Evolutionary conservation across 2,113 vertebrate genomes (phyloP).

Genomic region (Syrmaticus mikado): DNA sequence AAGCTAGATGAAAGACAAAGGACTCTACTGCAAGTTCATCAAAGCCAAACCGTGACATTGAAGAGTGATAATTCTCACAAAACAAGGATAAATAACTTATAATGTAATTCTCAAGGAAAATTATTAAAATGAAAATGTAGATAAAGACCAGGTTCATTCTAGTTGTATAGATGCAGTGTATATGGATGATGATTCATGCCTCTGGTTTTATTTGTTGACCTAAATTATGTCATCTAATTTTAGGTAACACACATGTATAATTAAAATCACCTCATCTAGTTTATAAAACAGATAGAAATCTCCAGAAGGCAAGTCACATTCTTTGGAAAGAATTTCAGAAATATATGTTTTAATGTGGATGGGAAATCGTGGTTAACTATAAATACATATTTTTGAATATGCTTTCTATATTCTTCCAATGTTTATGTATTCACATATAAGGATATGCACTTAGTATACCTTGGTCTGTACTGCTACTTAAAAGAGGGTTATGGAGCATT

Average conservation of each 20-base stretch:
- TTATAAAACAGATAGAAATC: not conserved
- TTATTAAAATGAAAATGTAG: not conserved
- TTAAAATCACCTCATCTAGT: not conserved
- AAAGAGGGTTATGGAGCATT: not conserved
- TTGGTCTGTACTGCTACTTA: not conserved
- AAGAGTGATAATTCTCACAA: not conserved
- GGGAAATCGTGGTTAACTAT: not conserved
- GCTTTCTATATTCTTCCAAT: not conserved
- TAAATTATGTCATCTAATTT: not conserved
- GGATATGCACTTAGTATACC: not conserved
- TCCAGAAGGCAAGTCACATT: not conserved
- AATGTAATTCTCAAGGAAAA: not conserved
- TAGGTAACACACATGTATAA: not conserved
- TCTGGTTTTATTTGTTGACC: not conserved
- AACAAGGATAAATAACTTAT: not conserved
- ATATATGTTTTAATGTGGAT: fast-evolving
- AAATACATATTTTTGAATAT: not conserved
- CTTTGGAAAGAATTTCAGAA: not conserved
- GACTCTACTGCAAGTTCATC: not conserved
- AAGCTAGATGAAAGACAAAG: not conserved
- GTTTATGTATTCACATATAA: not conserved
- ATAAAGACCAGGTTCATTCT: not conserved
- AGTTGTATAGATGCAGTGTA: not conserved
- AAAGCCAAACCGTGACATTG: not conserved
- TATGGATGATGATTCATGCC: not conserved